Conservation (phyloP, 2,888 invertebrate genomes). For the Andrena fulva region DNA sequence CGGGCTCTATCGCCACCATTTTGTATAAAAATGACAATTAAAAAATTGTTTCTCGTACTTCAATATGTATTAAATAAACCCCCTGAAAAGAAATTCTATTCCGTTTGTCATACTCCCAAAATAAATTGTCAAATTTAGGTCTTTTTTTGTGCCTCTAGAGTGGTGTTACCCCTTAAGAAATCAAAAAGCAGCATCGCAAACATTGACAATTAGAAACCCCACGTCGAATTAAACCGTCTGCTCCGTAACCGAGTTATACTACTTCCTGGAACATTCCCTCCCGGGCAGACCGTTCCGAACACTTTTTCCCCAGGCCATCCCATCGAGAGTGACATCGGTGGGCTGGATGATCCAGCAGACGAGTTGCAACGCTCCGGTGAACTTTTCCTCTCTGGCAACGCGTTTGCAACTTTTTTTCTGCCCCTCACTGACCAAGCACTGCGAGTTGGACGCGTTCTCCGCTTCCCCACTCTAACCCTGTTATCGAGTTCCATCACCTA, state of each 20-base stretch:
- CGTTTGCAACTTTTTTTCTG: neutral
- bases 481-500: constrained; percentile 8
- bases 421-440: neutral
- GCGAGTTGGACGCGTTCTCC: neutral
- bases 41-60: no score
- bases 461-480: neutral
- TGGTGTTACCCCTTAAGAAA: no score
- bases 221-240: neutral
- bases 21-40: no score
- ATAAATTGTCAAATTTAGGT: no score
- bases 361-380: constrained; percentile 8
- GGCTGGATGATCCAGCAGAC: neutral
- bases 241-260: constrained; percentile 36
- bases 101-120: no score
- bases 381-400: constrained; percentile 1
- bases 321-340: constrained; percentile 22
- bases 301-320: constrained; percentile 11
- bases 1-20: no score
- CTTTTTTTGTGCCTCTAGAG: no score
- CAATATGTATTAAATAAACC: no score
- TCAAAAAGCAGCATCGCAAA: neutral
- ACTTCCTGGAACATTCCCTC: constrained; percentile 24
- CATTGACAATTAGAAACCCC: constrained; percentile 30
- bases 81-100: no score
- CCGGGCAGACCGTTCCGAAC: constrained; percentile 16